These are phyloP conservation scores for Pangasius larnaudii DNA, from an alignment of 2,797 vertebrate genomes.

Conservation along the genomic window DNA sequence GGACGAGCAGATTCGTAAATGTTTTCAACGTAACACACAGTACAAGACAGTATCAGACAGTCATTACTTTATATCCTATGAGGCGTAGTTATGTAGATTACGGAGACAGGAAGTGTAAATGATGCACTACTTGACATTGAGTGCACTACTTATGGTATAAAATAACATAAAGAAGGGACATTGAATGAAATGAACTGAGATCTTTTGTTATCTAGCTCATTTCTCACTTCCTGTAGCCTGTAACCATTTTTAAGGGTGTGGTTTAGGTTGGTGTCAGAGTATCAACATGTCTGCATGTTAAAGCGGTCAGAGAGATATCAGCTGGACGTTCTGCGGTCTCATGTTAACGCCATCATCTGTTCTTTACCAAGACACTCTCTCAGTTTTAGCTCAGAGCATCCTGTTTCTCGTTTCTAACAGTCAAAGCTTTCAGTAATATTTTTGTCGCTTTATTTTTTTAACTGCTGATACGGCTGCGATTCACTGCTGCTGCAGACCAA, in stretches of 20 bases:
- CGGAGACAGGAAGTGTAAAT: too few species aligned
- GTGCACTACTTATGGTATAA: background rate
- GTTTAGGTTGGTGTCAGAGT: background rate
- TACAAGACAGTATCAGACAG: background rate
- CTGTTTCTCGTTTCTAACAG: background rate
- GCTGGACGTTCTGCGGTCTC: background rate
- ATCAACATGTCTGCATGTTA: background rate
- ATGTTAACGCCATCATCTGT: background rate
- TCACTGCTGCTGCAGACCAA: background rate
- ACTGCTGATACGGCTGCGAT: background rate
- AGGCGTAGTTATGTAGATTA: background rate
- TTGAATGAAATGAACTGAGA: background rate
- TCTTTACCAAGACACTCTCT: background rate
- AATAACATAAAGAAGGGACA: background rate
- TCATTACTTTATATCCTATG: too few species aligned
- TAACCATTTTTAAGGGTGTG: background rate
- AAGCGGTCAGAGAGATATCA: too few species aligned
- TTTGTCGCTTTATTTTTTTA: background rate
- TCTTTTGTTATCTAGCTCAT: conserved; percentile 1
- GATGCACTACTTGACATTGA: too few species aligned
- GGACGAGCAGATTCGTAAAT: background rate
- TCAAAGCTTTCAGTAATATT: background rate
- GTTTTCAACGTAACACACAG: background rate
- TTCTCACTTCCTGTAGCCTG: conserved; percentile 15
- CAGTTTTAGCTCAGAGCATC: background rate